A percentile compares a stretch with the other conserved stretches of the same genome.
Evolutionary conservation across 2,888 invertebrate genomes (phyloP).

Genomic region (Metallyticus violacea): DNA sequence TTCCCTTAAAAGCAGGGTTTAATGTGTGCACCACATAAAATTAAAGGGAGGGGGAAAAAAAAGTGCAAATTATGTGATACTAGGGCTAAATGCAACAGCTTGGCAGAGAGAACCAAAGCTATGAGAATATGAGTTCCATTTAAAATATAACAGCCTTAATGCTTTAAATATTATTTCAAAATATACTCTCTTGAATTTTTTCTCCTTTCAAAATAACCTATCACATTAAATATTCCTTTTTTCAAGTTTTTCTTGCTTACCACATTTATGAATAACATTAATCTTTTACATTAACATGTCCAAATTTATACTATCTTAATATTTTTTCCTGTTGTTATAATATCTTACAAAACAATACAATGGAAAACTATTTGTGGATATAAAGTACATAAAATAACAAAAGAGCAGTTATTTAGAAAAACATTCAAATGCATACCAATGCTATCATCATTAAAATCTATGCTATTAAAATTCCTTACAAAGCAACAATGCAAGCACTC

Average conservation of each 20-base stretch:
- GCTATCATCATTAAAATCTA: no score
- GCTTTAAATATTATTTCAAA: background rate
- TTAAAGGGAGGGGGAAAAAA: background rate
- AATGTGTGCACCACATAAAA: background rate
- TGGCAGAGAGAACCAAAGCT: background rate
- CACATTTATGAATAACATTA: background rate
- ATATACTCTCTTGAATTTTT: background rate
- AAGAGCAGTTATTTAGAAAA: no score
- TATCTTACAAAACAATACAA: background rate
- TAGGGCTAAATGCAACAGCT: background rate
- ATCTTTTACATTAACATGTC: background rate
- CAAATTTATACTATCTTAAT: background rate
- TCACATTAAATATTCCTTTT: background rate
- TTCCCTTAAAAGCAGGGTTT: background rate
- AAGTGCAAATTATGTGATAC: background rate
- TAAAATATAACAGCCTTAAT: background rate
- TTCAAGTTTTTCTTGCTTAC: background rate
- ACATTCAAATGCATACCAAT: no score
- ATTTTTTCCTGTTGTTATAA: no score
- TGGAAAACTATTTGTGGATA: background rate
- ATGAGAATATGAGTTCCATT: background rate
- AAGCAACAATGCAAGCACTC: no score
- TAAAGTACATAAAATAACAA: background rate
- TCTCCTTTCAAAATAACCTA: background rate
- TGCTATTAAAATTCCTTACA: no score